Percentiles rank a stretch among this genome's conserved stretches.
These are phyloP conservation scores for Cephus runcator DNA, from an alignment of 2,888 invertebrate genomes.

Conservation along the genomic window DNA sequence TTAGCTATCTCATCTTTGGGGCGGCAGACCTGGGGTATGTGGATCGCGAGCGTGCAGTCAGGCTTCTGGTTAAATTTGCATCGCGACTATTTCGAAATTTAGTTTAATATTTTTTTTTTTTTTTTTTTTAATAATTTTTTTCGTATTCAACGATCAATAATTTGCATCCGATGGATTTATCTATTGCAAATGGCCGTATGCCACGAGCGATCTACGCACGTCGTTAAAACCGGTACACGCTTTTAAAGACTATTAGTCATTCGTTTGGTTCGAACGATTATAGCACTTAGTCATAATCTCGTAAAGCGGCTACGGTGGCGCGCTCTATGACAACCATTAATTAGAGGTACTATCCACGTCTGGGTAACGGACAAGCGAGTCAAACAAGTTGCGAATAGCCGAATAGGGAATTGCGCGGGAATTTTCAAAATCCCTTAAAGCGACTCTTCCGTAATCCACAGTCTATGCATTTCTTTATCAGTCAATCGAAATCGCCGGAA, in stretches of 20 bases:
- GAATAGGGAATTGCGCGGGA: neutral
- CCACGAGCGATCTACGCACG: neutral
- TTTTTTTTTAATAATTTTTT: neutral
- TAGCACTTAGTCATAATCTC: conserved; percentile 34
- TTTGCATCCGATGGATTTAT: neutral
- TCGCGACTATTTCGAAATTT: neutral
- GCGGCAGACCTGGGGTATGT: neutral
- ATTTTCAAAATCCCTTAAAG: no score
- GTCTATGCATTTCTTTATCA: neutral
- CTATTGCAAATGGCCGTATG: neutral
- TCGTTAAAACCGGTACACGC: conserved; percentile 1
- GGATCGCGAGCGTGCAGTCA: neutral
- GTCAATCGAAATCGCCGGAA: neutral
- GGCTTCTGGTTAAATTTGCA: neutral
- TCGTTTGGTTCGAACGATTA: conserved; percentile 39
- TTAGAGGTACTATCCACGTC: neutral
- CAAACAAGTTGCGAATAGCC: neutral
- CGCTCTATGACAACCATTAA: neutral
- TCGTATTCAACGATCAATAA: neutral
- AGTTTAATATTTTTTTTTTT: neutral
- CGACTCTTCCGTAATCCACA: neutral
- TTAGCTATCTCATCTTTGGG: neutral
- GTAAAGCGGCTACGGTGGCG: conserved; percentile 20
- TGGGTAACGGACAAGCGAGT: neutral
- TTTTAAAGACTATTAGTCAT: conserved; percentile 36